A percentile compares a stretch with the other conserved stretches of the same genome.
phyloP scores from a whole-genome alignment of 2,113 vertebrate species.

The Chascanopsetta lugubris region DNA sequence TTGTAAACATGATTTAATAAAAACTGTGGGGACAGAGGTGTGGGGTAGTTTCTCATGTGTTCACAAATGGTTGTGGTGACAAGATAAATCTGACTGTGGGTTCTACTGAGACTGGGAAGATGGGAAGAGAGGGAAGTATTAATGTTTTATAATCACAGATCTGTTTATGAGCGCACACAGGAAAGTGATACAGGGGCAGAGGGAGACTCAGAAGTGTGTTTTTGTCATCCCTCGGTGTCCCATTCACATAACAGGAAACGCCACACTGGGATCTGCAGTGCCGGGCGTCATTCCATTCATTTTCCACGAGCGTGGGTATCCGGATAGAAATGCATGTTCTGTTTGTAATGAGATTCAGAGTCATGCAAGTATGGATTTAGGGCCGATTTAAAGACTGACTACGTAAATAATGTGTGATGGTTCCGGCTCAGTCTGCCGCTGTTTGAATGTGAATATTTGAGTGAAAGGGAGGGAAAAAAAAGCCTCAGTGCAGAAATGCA shows the following conservation, averaged over 20 bases:
- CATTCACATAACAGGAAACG: constrained; percentile 13
- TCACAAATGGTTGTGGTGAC: constrained; percentile 43
- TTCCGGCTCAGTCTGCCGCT: constrained; percentile 7
- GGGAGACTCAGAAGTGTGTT: constrained; percentile 5
- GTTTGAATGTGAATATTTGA: constrained; percentile 37
- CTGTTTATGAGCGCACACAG: constrained; percentile 28
- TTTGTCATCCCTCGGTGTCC: constrained; percentile 26
- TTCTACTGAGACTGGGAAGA: constrained; percentile 39
- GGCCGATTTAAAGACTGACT: constrained; percentile 14
- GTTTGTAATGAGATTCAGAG: constrained; percentile 7
- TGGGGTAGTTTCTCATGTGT: constrained; percentile 38
- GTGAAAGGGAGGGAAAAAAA: constrained; percentile 21
- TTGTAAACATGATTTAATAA: constrained; percentile 69
- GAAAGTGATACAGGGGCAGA: constrained; percentile 40
- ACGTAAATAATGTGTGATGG: constrained; percentile 14
- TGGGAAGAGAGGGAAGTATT: constrained; percentile 36
- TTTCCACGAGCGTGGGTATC: neutral
- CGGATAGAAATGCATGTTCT: constrained; percentile 10
- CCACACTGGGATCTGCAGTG: neutral
- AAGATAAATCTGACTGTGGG: constrained; percentile 41
- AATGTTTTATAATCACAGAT: constrained; percentile 58
- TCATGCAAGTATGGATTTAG: constrained; percentile 8
- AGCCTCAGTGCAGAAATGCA: constrained; percentile 59
- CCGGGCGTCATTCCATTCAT: constrained; percentile 6
- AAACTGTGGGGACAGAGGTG: constrained; percentile 40